phyloP scores from a whole-genome alignment of 2,797 vertebrate genomes.

The Coracias cyanogaster region DNA sequence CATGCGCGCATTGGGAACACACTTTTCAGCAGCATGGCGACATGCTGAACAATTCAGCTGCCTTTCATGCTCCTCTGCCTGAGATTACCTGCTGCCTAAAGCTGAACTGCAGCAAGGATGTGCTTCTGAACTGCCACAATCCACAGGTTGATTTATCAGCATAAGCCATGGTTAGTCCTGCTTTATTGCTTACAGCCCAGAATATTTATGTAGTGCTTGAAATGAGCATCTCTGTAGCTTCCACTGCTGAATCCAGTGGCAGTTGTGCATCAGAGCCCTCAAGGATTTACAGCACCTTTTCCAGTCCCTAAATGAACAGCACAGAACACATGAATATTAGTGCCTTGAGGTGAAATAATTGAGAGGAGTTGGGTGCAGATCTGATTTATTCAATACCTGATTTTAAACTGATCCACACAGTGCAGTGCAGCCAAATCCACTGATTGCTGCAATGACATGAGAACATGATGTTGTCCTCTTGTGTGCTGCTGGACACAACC shows the following conservation, averaged over 20 bases:
- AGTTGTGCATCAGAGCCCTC: neutral
- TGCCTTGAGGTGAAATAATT: neutral
- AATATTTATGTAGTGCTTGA: neutral
- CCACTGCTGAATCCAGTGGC: neutral
- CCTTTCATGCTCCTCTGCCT: neutral
- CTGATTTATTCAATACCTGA: neutral
- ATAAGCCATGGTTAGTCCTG: neutral
- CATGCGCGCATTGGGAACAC: neutral
- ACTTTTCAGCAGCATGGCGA: neutral
- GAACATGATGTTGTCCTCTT: too few relatives aligned
- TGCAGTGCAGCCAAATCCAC: neutral
- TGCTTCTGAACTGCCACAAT: neutral
- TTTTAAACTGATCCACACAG: neutral
- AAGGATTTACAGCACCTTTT: neutral
- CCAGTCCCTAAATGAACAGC: neutral
- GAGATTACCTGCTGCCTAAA: neutral
- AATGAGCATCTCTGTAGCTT: neutral
- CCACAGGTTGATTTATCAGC: neutral
- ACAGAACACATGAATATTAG: rapidly evolving
- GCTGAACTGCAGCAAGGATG: neutral
- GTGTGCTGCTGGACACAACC: neutral
- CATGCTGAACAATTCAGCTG: neutral
- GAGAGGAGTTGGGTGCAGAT: neutral
- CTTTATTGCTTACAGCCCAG: neutral
- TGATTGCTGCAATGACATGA: neutral